Conservation (phyloP, 2,888 invertebrate species). For the Homarus gammarus region DNA sequence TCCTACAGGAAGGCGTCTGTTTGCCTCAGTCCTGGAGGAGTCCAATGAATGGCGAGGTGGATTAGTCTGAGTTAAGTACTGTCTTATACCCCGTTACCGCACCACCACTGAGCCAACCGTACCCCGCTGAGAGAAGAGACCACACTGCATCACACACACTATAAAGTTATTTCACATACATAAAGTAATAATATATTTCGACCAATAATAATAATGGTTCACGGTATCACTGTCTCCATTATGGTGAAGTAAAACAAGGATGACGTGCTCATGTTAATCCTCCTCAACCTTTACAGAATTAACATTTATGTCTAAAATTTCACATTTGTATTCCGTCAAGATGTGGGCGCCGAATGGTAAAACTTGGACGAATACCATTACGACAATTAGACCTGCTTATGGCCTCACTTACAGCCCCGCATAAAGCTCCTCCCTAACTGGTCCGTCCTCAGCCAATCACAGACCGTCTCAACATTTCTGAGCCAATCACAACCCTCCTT, state of each 20-base stretch:
- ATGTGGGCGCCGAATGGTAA: constrained; percentile 37
- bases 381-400: constrained; percentile 57
- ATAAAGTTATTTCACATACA: too few species aligned
- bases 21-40: too few species aligned
- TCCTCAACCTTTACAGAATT: not conserved
- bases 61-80: too few species aligned
- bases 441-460: constrained; percentile 44
- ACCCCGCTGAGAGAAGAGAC: too few species aligned
- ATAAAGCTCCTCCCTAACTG: constrained; percentile 32
- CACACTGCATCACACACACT: too few species aligned
- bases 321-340: constrained; percentile 36
- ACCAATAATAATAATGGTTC: too few species aligned
- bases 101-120: too few species aligned
- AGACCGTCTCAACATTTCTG: constrained; percentile 21
- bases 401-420: constrained; percentile 31
- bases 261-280: not conserved
- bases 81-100: too few species aligned
- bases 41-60: too few species aligned
- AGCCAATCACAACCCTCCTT: constrained; percentile 56
- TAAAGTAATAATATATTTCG: too few species aligned
- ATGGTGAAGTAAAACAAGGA: not conserved
- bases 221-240: not conserved
- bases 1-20: too few species aligned
- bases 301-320: constrained; percentile 19
- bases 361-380: constrained; percentile 38